Conservation (phyloP, 2,113 vertebrate genomes). For the Budorcas taxicolor region DNA sequence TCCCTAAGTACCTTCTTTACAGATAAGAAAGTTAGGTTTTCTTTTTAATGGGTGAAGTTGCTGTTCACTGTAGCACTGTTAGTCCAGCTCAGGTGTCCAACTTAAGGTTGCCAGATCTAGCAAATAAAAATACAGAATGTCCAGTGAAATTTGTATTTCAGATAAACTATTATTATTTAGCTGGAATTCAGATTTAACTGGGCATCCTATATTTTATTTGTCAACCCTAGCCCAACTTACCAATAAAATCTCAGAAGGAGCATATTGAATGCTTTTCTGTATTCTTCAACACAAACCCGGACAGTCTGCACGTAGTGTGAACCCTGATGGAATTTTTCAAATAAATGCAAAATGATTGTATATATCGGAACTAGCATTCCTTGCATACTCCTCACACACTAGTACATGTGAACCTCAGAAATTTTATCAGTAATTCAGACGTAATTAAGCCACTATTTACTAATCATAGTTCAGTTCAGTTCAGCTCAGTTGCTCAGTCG, state of each 20-base stretch:
- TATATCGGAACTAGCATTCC: not conserved
- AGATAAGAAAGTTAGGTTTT: not conserved
- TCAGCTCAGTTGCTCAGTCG: not conserved
- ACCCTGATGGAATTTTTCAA: not conserved
- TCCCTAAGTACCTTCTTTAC: not conserved
- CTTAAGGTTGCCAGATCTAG: not conserved
- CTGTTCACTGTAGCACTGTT: not conserved
- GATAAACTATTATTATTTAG: not conserved
- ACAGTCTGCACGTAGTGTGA: not conserved
- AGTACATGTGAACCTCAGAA: not conserved
- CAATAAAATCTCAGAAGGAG: not conserved
- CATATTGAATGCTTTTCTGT: not conserved
- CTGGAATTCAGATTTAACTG: not conserved
- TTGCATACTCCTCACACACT: not conserved
- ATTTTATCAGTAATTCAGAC: not conserved
- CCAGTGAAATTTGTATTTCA: not conserved
- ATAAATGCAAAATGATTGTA: not conserved
- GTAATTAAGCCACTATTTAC: not conserved
- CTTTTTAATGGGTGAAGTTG: not conserved
- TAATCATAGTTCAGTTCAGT: not conserved
- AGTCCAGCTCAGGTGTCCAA: too few species aligned
- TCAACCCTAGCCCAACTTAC: fast-evolving
- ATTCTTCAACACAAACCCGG: not conserved
- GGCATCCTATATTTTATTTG: not conserved
- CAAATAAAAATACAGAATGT: not conserved